Evolutionary conservation across 1,140 invertebrate genomes (phyloP).

Genomic region (Zaprionus vittiger): DNA sequence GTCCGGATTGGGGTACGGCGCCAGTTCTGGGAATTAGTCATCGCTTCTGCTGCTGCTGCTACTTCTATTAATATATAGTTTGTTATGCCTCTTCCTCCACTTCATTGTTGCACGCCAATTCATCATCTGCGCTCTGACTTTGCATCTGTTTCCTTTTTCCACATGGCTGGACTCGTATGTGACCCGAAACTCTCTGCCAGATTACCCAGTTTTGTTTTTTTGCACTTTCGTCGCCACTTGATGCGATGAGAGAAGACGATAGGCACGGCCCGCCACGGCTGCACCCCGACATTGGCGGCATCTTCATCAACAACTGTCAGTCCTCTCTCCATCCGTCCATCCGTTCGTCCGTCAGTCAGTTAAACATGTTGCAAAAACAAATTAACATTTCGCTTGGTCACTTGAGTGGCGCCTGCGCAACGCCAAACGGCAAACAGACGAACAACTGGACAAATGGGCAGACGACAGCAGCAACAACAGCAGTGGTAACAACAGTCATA

Average conservation of each 20-base stretch:
- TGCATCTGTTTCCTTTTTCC: slow-evolving; percentile 56
- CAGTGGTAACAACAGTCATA: background rate
- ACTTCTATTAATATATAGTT: slow-evolving; percentile 59
- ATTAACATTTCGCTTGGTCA: slow-evolving; percentile 50
- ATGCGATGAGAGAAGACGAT: slow-evolving; percentile 1
- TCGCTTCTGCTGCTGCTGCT: slow-evolving; percentile 25
- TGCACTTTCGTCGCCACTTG: slow-evolving; percentile 23
- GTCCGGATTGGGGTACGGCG: slow-evolving; percentile 26
- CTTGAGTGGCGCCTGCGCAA: slow-evolving; percentile 69
- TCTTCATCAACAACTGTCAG: slow-evolving; percentile 65
- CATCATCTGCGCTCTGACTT: slow-evolving; percentile 63
- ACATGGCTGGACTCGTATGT: slow-evolving; percentile 39
- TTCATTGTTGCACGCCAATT: slow-evolving; percentile 54
- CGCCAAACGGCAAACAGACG: slow-evolving; percentile 5
- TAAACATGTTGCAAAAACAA: slow-evolving; percentile 50
- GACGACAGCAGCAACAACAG: background rate
- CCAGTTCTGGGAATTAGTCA: slow-evolving; percentile 58
- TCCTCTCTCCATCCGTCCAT: background rate
- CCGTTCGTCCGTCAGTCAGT: slow-evolving; percentile 28
- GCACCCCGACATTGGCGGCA: slow-evolving; percentile 5
- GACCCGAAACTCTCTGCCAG: slow-evolving; percentile 33
- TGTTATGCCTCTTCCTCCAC: slow-evolving; percentile 1
- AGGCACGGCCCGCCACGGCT: background rate
- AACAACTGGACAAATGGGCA: background rate
- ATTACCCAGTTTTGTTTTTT: slow-evolving; percentile 41